These are phyloP conservation scores for Scophthalmus maximus DNA, from an alignment of 2,113 vertebrate species.

Conservation along the genomic window DNA sequence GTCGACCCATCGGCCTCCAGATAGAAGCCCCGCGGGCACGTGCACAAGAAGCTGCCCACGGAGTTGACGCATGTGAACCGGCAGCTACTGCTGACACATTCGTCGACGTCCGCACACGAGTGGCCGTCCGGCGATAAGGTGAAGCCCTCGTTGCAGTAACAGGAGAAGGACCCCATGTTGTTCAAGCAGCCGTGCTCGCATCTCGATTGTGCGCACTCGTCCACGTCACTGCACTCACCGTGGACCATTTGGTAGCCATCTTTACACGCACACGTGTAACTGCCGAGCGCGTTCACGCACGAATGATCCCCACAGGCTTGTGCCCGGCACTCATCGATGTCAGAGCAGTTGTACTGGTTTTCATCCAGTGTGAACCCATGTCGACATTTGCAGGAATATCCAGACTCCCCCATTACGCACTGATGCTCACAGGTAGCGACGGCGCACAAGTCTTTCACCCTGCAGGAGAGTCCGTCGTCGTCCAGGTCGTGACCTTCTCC, in stretches of 20 bases:
- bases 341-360: conserved; percentile 73
- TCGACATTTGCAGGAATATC: conserved; percentile 71
- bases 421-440: conserved; percentile 63
- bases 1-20: conserved; percentile 41
- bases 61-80: conserved; percentile 72
- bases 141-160: conserved; percentile 74
- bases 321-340: conserved; percentile 75
- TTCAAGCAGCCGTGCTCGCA: conserved; percentile 77
- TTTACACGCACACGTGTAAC: conserved; percentile 73
- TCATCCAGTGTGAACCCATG: conserved; percentile 67
- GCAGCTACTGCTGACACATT: conserved; percentile 69
- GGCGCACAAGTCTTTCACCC: conserved; percentile 50
- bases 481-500: conserved; percentile 67
- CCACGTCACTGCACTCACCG: conserved; percentile 71
- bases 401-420: conserved; percentile 47
- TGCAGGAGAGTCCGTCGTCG: conserved; percentile 68
- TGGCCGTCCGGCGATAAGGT: conserved; percentile 36
- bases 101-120: conserved; percentile 71
- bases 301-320: conserved; percentile 50
- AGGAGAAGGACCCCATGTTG: conserved; percentile 75
- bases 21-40: conserved; percentile 40
- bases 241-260: conserved; percentile 59
- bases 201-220: conserved; percentile 69
- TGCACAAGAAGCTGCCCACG: conserved; percentile 71
- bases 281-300: conserved; percentile 71